phyloP scores from a whole-genome alignment of 1,140 invertebrate species.

The Sitophilus oryzae region DNA sequence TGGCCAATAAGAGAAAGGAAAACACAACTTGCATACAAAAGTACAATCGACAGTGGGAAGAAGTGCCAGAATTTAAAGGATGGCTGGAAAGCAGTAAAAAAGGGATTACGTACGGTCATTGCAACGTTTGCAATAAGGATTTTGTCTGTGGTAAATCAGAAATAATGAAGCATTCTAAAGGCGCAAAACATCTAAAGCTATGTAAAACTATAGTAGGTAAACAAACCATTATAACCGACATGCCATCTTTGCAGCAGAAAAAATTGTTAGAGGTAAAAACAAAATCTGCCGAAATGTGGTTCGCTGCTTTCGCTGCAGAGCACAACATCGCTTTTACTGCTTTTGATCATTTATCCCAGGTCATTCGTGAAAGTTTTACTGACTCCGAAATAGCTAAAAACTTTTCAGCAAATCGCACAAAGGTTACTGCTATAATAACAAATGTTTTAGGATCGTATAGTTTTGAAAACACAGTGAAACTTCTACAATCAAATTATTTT shows the following conservation, averaged over 20 bases:
- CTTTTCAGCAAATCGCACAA: constrained; percentile 4
- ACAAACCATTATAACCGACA: no score
- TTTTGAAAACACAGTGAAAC: neutral
- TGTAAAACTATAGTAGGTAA: no score
- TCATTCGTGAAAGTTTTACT: constrained; percentile 8
- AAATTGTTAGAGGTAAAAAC: no score
- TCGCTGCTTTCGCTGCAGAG: constrained; percentile 27
- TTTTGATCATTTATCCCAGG: no score
- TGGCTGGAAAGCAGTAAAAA: constrained; percentile 10
- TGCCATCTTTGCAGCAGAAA: no score
- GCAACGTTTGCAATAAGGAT: constrained; percentile 7
- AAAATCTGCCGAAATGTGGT: no score
- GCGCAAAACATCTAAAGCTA: neutral
- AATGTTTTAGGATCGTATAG: neutral
- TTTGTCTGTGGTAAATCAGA: constrained; percentile 15
- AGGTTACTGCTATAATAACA: neutral
- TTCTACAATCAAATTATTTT: neutral
- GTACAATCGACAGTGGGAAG: constrained; percentile 6
- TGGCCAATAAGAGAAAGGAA: no score
- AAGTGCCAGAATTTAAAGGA: constrained; percentile 13
- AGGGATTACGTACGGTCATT: constrained; percentile 6
- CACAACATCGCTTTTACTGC: no score
- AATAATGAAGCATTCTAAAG: constrained; percentile 11
- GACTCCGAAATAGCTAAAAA: neutral
- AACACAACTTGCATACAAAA: no score